Evolutionary conservation across 2,888 invertebrate species (phyloP).

Genomic region (Chrysolina oricalcia): DNA sequence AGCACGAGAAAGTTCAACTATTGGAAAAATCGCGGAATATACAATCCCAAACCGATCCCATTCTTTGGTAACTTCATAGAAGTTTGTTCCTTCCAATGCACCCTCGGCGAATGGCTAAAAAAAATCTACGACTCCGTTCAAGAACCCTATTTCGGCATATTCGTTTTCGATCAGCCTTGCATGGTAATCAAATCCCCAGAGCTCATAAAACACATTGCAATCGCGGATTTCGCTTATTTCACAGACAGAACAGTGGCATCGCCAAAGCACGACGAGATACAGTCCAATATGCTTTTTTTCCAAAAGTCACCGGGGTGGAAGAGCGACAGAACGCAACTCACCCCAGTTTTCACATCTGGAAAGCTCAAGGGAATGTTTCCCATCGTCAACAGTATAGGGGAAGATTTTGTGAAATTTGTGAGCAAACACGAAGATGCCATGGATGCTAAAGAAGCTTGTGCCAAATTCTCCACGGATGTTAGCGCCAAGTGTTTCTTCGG

Average conservation of each 20-base stretch:
- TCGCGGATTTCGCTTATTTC: constrained; percentile 73
- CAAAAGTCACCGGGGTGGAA: constrained; percentile 74
- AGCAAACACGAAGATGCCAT: constrained; percentile 33
- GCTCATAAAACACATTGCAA: constrained; percentile 71
- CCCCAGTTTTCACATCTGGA: constrained; percentile 74
- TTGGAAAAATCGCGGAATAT: constrained; percentile 58
- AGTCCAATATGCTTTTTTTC: constrained; percentile 69
- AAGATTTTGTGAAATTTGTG: constrained; percentile 23
- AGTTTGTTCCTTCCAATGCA: constrained; percentile 42
- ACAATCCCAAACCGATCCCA: constrained; percentile 56
- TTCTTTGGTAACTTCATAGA: constrained; percentile 58
- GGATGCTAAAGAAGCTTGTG: constrained; percentile 65
- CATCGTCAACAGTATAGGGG: constrained; percentile 63
- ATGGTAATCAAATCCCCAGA: constrained; percentile 72
- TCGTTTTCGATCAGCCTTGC: constrained; percentile 72
- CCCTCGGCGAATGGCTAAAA: constrained; percentile 48
- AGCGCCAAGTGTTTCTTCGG: constrained; percentile 72
- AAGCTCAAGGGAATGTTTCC: constrained; percentile 75
- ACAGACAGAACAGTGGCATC: constrained; percentile 70
- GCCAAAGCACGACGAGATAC: constrained; percentile 69
- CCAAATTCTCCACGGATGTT: constrained; percentile 71
- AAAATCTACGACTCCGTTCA: constrained; percentile 41
- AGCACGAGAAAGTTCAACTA: constrained; percentile 56
- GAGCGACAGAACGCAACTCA: constrained; percentile 72
- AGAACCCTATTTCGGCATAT: constrained; percentile 72